These are phyloP conservation scores for Pyrgilauda ruficollis DNA, from an alignment of 2,113 vertebrate genomes.

Conservation along the genomic window DNA sequence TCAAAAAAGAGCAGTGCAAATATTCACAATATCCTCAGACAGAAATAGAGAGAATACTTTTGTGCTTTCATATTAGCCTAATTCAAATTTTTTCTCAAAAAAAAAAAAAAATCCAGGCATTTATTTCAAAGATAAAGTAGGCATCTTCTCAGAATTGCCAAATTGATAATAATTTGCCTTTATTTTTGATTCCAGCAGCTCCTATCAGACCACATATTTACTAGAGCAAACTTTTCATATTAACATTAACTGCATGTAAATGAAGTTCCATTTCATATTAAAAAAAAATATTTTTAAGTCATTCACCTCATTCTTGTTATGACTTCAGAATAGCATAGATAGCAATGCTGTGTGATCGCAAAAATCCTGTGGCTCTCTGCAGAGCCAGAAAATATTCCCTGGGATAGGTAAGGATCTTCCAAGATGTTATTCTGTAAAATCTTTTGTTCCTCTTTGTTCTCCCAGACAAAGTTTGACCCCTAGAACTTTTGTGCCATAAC, in stretches of 20 bases:
- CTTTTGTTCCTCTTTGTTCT: background rate
- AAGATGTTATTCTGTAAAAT: background rate
- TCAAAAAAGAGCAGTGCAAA: slow-evolving; percentile 27
- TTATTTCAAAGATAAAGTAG: background rate
- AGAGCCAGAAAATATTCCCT: background rate
- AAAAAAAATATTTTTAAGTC: background rate
- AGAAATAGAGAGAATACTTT: background rate
- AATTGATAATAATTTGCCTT: background rate
- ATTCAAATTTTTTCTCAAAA: background rate
- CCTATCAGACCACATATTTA: background rate
- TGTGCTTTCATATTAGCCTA: background rate
- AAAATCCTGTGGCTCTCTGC: background rate
- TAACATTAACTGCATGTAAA: background rate
- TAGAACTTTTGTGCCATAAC: background rate
- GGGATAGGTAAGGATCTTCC: background rate
- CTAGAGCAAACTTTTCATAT: background rate
- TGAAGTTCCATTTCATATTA: background rate
- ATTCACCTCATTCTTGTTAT: background rate
- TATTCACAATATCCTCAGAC: slow-evolving; percentile 23
- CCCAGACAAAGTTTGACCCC: background rate
- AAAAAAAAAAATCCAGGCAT: background rate
- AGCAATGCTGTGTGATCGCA: background rate
- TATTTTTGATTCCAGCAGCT: background rate
- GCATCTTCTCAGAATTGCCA: background rate
- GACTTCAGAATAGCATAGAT: background rate